Evolutionary conservation across 2,113 vertebrate species (phyloP), one percentile per base, ranked within the genome.

Genomic region (Peromyscus leucopus): DNA sequence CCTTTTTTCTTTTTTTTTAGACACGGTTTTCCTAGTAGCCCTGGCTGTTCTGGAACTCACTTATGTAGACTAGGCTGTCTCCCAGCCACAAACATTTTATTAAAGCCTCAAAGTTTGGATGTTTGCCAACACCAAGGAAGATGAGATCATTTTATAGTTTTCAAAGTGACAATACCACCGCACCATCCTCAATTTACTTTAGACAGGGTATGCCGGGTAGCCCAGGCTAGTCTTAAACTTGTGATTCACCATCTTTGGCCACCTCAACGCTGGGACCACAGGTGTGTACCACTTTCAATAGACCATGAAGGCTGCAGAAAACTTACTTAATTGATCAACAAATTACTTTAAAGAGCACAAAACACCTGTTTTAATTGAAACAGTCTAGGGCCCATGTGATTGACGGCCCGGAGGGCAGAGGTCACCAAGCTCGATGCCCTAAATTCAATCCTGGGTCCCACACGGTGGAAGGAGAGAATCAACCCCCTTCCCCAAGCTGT

Each of bases 41-140:
- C 11, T 26, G 36, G 80, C 80, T 59, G 55, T n/a, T 6, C 16
- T 59, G 33, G 55, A 57, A 22, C 55, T 82, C 33, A 36, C 51
- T 82, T 82, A 59, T 24, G 55, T 59, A 80, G 48, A 80, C 48
- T 51, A 59, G 79, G 79, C 51, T 59, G 17, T 12, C 11, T 22
- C 33, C 36, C 4, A 82, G 21, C 36, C 21, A 59, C 51, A 82
- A n/a, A 82, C 17, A n/a, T 19, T n/a, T 67, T 2, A 10, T 69
- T 69, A 87, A 92, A 78, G 42, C 12, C 36, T 94, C 46, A 31
- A 65, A 89, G 48, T 48, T 74, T 74, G 86, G 83, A 93, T 51
- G 26, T 2, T 84, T 95, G 42, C 48, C 26, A 75, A 26, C 19
- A 83, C 2, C 31, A 63, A 48, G 3, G 82, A 90, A 57, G 51